Base-by-base conservation (phyloP, 2,113 vertebrate species). In the Mesoclemmys tuberculata region DNA sequence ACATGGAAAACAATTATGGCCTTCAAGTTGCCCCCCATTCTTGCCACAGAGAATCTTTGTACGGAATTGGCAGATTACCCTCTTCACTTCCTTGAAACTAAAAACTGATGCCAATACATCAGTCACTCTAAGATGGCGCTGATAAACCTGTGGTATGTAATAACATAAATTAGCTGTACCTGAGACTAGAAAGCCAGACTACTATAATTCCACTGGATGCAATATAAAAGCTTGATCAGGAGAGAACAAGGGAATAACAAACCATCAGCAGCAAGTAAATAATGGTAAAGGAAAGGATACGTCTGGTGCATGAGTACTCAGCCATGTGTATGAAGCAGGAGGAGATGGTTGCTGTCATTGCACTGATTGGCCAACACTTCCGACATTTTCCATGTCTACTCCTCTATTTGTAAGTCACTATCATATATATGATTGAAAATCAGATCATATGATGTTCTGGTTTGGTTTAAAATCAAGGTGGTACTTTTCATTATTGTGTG, bases 1-100 rank as follows among this genome's bases (percentile, higher is more conserved):
- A 92, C 93, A 87, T 90, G 93, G 95, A 90, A 97, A 95, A 92
- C 92, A 96, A 87, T 95, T 92, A 77, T 61, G 84, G 89, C 94
- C 89, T 89, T 92, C 80, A 84, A 95, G 95, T 92, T 96, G 86
- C 89, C 88, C 90, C 90, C 78, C 41, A 24, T 85, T 97, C 93
- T 93, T 90, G 81, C 90, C 90, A 82, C 89, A 75, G 90, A 88
- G 88, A 93, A 94, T 91, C 71, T 94, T 91, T 61, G 81, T 82
- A 46, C 27, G 77, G 87, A 96, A 90, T 94, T 94, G 88, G 95
- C 96, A 96, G 75, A 78, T 52, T 79, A 95, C 24, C 84, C 80
- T 5, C 8, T 6, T 64, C 19, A 91, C 41, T 92, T 90, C 61
- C 61, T 18, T 56, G 77, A 92, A 93, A 87, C 48, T 52, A 82